These are phyloP conservation scores for Neuroscelio doddi DNA, from an alignment of 2,888 invertebrate species.

Conservation along the genomic window DNA sequence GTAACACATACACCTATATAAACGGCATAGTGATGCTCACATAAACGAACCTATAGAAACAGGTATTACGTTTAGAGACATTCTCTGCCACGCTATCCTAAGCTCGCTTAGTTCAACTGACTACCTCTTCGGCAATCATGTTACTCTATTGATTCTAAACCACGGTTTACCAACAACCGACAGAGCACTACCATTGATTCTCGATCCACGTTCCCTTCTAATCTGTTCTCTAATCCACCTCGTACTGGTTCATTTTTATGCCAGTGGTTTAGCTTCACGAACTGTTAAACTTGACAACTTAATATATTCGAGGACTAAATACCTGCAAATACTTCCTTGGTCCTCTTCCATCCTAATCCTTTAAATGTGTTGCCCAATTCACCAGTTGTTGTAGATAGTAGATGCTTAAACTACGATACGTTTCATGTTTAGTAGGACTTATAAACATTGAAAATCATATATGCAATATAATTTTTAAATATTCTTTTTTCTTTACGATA, in stretches of 20 bases:
- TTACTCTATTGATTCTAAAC: slow-evolving; percentile 76
- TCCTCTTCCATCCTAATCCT: slow-evolving; percentile 53
- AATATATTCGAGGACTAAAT: slow-evolving; percentile 2
- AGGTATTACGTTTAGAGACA: slow-evolving; percentile 70
- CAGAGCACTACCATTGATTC: slow-evolving; percentile 57
- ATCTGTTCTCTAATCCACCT: slow-evolving; percentile 58
- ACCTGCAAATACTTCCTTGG: slow-evolving; percentile 46
- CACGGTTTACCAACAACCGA: slow-evolving; percentile 80
- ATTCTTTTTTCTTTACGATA: too few relatives aligned
- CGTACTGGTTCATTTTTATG: slow-evolving; percentile 4
- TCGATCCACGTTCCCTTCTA: slow-evolving; percentile 49
- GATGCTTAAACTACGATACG: too few relatives aligned
- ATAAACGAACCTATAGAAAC: slow-evolving; percentile 40
- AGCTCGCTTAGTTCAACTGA: slow-evolving; percentile 67
- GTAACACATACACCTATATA: slow-evolving; percentile 25
- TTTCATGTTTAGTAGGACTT: too few relatives aligned
- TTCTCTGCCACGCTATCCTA: slow-evolving; percentile 67
- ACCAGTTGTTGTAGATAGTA: slow-evolving; percentile 23
- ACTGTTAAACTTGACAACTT: slow-evolving; percentile 4
- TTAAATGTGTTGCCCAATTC: slow-evolving; percentile 54
- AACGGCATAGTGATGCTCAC: slow-evolving; percentile 41
- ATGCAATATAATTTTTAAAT: too few relatives aligned
- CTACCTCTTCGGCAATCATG: slow-evolving; percentile 71
- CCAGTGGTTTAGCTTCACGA: background rate
- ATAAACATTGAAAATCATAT: too few relatives aligned